Base-by-base conservation (phyloP, 1,140 invertebrate genomes). In the Pogonomyrmex barbatus region DNA sequence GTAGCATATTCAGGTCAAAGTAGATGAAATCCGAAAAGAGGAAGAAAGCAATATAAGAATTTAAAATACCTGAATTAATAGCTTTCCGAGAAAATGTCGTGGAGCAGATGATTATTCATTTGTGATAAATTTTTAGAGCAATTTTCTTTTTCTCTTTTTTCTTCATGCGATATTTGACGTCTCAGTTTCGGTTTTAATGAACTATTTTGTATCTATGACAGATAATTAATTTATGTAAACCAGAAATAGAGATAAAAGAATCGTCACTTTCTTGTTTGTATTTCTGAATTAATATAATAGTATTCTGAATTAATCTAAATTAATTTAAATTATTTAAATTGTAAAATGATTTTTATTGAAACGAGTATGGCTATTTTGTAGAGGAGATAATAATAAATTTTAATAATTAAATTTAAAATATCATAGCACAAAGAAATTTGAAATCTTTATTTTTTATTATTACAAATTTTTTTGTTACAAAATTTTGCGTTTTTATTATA, bases 221-320 rank as follows among this genome's bases (percentile, higher is more conserved):
- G 67, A 36, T 73, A 73, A 71, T 82, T 82, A 71, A 73, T 82
- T 58, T 71, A 30, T 71, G 56, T 71, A 82, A 60, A 36, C n/a
- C n/a, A 67, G 17, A 73, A 2, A 39, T 54, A 30, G 4, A 54
- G 39, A 71, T 30, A 56, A 36, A 33, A 14, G 17, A n/a, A 2
- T 54, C 6, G 8, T 8, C 36, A 45, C 9, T 30, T 56, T 9
- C 2, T 45, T 42, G 36, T 42, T 30, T 10, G 12, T 52, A 52
- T 12, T 73, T 39, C 24, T 24, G 24, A 24, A 24, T 24, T 24
- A 24, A 24, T 24, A 24, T 24, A 24, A 24, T 24, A 24, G 24
- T 24, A 24, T 24, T 24, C 24, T 24, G 24, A 24, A 24, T 24
- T 24, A 24, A 24, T 14, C 14, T 54, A 10, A 54, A 73, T 54